These are phyloP conservation scores for Sphyrna mokarran DNA, from an alignment of 2,113 vertebrate genomes.

Conservation along the genomic window DNA sequence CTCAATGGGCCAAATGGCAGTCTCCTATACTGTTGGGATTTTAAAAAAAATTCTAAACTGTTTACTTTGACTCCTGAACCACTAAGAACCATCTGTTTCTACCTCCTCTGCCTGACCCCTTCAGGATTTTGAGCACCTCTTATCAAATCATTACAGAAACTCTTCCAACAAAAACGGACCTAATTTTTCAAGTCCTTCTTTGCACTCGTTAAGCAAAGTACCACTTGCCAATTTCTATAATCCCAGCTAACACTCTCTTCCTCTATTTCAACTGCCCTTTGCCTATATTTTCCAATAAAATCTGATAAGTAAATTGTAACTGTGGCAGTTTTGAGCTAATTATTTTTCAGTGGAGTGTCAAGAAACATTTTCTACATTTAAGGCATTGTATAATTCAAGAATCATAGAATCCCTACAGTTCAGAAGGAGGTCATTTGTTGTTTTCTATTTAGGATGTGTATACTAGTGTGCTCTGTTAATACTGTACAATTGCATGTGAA, in stretches of 20 bases:
- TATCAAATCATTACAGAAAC: background rate
- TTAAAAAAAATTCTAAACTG: background rate
- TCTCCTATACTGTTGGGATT: no score
- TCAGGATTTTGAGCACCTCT: background rate
- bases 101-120: background rate
- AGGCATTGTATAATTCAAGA: background rate
- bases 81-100: background rate
- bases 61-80: background rate
- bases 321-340: background rate
- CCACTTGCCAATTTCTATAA: background rate
- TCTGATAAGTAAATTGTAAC: background rate
- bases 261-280: background rate
- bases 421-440: background rate
- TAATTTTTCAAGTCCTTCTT: background rate
- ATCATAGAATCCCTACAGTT: no score
- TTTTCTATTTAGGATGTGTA: background rate
- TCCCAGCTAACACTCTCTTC: background rate
- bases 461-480: background rate
- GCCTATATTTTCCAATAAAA: background rate
- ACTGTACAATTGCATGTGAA: background rate
- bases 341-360: background rate
- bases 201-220: background rate
- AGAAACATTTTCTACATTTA: background rate
- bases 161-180: background rate
- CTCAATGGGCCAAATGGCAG: no score